These are phyloP conservation scores for Phalanger gymnotis DNA, from an alignment of 2,797 vertebrate species.

Conservation along the genomic window DNA sequence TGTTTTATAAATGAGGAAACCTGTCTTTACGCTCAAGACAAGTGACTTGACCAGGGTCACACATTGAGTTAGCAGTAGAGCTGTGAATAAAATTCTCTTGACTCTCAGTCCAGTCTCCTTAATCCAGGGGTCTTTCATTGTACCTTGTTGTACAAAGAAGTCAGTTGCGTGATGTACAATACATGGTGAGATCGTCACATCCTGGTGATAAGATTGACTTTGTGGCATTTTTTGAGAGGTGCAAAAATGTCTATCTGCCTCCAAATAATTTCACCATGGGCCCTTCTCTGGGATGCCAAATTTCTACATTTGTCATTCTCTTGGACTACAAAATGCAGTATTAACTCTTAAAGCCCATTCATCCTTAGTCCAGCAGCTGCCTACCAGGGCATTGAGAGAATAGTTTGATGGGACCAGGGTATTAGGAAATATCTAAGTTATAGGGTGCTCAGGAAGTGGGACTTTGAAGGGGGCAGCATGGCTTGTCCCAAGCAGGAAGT, in stretches of 20 bases:
- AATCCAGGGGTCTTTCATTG: neutral
- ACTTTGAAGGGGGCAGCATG: neutral
- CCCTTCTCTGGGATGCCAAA: neutral
- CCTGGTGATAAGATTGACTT: neutral
- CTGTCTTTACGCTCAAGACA: neutral
- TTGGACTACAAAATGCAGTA: neutral
- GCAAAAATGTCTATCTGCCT: neutral
- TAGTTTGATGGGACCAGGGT: neutral
- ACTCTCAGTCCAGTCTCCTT: neutral
- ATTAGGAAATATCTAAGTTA: neutral
- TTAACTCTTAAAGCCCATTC: neutral
- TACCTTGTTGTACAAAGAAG: neutral
- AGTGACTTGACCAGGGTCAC: neutral
- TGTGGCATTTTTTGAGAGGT: neutral
- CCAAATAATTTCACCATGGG: neutral
- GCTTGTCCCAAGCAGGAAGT: neutral
- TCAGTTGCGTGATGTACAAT: neutral
- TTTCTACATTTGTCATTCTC: neutral
- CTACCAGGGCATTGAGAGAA: neutral
- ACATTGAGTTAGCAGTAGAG: neutral
- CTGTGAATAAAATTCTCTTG: neutral
- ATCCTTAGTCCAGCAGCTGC: neutral
- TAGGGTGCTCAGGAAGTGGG: neutral
- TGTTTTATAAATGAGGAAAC: neutral
- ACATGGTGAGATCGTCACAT: neutral